Percentiles rank a stretch among this genome's conserved stretches.
phyloP scores from a whole-genome alignment of 2,113 vertebrate species.

The Rhinolophus ferrumequinum region DNA sequence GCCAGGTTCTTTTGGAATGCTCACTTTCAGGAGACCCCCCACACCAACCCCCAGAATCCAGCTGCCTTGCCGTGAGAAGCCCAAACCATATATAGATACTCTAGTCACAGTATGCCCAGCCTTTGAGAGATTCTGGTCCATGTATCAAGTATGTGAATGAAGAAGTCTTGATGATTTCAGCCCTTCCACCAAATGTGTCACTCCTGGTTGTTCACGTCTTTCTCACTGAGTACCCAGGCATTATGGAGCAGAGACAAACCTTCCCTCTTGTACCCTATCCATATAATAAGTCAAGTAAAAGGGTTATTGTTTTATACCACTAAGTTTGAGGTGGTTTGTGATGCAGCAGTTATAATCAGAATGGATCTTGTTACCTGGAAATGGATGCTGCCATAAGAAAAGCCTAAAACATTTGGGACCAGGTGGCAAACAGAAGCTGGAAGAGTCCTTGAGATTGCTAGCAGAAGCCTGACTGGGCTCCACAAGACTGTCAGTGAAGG shows the following conservation, averaged over 20 bases:
- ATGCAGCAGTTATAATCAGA: neutral
- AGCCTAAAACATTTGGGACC: neutral
- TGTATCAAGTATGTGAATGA: neutral
- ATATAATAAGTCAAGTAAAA: neutral
- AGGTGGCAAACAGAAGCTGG: neutral
- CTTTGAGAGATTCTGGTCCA: neutral
- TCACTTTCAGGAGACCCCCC: neutral
- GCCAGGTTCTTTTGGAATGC: neutral
- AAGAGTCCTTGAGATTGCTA: neutral
- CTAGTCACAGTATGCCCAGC: neutral
- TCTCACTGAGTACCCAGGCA: neutral
- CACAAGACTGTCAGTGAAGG: neutral
- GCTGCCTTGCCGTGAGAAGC: neutral
- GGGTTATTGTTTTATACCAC: neutral
- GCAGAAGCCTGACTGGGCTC: neutral
- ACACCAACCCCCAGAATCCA: neutral
- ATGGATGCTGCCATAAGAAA: neutral
- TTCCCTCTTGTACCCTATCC: neutral
- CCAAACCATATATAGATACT: too few relatives aligned
- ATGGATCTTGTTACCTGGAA: conserved; percentile 8
- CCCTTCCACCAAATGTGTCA: neutral
- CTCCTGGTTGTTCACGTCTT: neutral
- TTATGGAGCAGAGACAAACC: neutral
- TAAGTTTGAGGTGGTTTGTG: neutral
- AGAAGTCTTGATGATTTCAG: neutral